Evolutionary conservation across 1,140 invertebrate species (phyloP), one percentile per base, ranked within the genome.

Genomic region (Thaumatotibia leucotreta): DNA sequence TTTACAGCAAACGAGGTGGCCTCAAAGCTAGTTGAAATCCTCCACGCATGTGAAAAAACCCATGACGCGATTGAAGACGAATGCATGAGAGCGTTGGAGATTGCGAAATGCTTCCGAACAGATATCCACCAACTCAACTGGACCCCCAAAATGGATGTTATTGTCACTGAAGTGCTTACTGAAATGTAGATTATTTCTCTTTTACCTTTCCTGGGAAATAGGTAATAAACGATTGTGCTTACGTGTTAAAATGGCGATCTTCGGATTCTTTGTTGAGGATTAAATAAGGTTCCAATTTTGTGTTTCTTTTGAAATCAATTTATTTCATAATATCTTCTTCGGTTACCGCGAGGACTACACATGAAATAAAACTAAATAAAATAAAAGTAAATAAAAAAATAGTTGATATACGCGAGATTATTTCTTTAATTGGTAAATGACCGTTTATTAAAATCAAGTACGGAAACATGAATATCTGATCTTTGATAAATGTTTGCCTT

Each of bases 71-170:
- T 70, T 2, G 68, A 72, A 0, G 83, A 86, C 61, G 49, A 62
- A 4, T 86, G 85, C 64, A 50, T 76, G 2, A 50, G 75, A 0
- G 78, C 76, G 1, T 70, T 86, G 65, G 80, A 86, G 63, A 69
- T 85, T 14, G 80, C 81, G n/a, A 86, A 83, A 35, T 88, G 83
- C 68, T 88, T 86, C 68, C 68, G 77, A 2, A 52, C 22, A 5
- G 73, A 69, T 9, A 76, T 86, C 24, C 72, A 73, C 61, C 64
- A 78, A 22, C 69, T 88, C 4, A 69, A 84, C 35, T 88, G 84
- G 82, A 67, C 75, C 0, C 84, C 85, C 0, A 82, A 75, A 6
- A 68, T 82, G 45, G 83, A 84, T n/a, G 71, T 85, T 23, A 67
- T 80, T 6, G 70, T 86, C 0, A 66, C 62, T 0, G 84, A 86